phyloP scores from a whole-genome alignment of 2,113 vertebrate species.

The Stomatorhinus ivindoensis region DNA sequence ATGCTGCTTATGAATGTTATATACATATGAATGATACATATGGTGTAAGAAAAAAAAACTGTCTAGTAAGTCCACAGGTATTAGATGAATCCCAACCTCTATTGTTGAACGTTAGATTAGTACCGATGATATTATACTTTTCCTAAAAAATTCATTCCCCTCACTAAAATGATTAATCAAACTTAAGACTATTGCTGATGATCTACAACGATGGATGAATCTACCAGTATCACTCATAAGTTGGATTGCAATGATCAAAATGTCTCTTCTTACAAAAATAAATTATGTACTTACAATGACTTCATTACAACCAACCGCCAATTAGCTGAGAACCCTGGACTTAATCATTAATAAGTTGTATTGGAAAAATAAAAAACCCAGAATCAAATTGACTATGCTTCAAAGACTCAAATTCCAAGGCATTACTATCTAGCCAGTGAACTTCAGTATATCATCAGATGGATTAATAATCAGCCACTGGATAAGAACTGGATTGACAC shows the following conservation, averaged over 20 bases:
- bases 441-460: not conserved
- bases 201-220: not conserved
- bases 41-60: not conserved
- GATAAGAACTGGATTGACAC: not conserved
- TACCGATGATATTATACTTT: too few species aligned
- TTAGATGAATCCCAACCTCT: not conserved
- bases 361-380: not conserved
- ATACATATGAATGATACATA: not conserved
- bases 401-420: not conserved
- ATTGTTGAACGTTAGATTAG: too few species aligned
- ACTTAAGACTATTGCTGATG: not conserved
- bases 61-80: not conserved
- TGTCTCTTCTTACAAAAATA: not conserved
- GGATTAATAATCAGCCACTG: not conserved
- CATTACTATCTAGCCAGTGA: not conserved
- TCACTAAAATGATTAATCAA: too few species aligned
- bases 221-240: not conserved
- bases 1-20: not conserved
- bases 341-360: not conserved
- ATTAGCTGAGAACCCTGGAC: not conserved
- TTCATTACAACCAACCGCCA: not conserved
- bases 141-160: too few species aligned
- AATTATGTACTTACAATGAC: not conserved
- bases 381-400: not conserved
- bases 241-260: not conserved